Evolutionary conservation across 1,140 invertebrate species (phyloP).

Genomic region (Aphaenogaster rudis): DNA sequence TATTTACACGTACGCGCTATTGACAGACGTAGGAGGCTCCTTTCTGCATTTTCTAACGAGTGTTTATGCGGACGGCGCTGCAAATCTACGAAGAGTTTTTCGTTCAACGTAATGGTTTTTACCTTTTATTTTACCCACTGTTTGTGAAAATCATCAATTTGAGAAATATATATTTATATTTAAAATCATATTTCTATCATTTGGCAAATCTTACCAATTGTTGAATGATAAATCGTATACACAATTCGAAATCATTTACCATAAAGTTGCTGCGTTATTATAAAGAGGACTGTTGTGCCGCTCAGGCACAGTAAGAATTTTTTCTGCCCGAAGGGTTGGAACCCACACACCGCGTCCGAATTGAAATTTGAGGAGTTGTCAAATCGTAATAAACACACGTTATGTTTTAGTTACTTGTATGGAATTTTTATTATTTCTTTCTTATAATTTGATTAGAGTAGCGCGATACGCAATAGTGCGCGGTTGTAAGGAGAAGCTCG

Average conservation of each 20-base stretch:
- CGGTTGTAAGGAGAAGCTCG: too few relatives aligned
- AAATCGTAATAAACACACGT: too few relatives aligned
- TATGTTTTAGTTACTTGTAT: too few relatives aligned
- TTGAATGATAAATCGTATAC: background rate
- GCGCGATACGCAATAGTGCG: too few relatives aligned
- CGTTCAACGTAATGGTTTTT: background rate
- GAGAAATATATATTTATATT: background rate
- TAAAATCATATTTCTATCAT: background rate
- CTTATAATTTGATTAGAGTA: too few relatives aligned
- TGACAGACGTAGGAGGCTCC: conserved; percentile 19
- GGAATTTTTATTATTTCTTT: too few relatives aligned
- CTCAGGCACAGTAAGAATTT: too few relatives aligned
- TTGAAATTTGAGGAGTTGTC: too few relatives aligned
- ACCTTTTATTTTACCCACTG: background rate
- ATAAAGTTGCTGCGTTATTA: background rate
- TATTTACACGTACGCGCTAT: conserved; percentile 48
- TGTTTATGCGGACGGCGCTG: conserved; percentile 14
- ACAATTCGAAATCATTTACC: background rate
- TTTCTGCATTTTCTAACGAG: conserved; percentile 24
- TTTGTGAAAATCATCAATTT: background rate
- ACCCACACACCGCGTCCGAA: too few relatives aligned
- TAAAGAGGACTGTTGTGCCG: too few relatives aligned
- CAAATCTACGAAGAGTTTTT: conserved; percentile 5
- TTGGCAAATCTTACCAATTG: background rate
- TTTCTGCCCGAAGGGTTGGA: too few relatives aligned